Evolutionary conservation across 1,140 invertebrate species (phyloP).

Genomic region (Medauroidea extradentata): DNA sequence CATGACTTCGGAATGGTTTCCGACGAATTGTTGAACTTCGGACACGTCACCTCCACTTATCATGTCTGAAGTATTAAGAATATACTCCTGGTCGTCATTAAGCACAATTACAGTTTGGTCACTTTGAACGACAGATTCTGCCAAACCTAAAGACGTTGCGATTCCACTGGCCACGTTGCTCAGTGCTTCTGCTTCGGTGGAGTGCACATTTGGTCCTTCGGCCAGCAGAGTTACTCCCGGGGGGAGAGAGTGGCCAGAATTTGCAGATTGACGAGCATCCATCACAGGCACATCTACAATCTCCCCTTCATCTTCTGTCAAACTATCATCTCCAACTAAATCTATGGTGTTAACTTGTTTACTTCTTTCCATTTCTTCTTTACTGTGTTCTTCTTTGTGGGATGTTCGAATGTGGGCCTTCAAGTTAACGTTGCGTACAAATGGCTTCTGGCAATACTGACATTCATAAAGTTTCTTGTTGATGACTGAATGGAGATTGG

Average conservation of each 20-base stretch:
- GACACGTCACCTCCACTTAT: slow-evolving; percentile 1
- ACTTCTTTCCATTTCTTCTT: neutral
- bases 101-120: slow-evolving; percentile 29
- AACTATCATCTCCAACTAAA: neutral
- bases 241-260: neutral
- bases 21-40: no score
- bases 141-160: slow-evolving; percentile 51
- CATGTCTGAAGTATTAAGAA: slow-evolving; percentile 4
- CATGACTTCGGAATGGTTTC: no score
- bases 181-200: slow-evolving; percentile 50
- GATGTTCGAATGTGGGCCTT: slow-evolving; percentile 60
- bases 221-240: slow-evolving; percentile 7
- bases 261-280: neutral
- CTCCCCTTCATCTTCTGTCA: neutral
- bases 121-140: slow-evolving; percentile 45
- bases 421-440: slow-evolving; percentile 56
- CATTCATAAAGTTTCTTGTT: slow-evolving; percentile 52
- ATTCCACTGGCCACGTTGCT: slow-evolving; percentile 52
- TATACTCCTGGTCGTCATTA: slow-evolving; percentile 21
- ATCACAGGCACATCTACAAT: slow-evolving; percentile 11
- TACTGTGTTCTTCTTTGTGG: slow-evolving; percentile 51
- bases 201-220: slow-evolving; percentile 20
- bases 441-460: slow-evolving; percentile 61
- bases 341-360: no score
- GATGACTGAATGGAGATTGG: slow-evolving; percentile 50